Evolutionary conservation across 2,888 invertebrate species (phyloP).

Genomic region (Taphrorychus bicolor): DNA sequence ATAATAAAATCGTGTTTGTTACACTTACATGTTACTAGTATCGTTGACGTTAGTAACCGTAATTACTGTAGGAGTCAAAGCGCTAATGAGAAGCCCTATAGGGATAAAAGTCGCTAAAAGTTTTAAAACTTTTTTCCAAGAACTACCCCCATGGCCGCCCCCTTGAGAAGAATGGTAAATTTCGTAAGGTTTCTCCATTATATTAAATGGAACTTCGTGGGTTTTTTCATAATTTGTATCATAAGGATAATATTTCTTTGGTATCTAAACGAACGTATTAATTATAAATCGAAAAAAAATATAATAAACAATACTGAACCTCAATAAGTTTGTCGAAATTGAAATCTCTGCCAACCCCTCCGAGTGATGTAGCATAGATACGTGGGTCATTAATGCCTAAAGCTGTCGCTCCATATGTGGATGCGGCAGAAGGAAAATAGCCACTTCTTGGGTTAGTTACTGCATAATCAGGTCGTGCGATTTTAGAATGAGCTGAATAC

Average conservation of each 20-base stretch:
- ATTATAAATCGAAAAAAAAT: background rate
- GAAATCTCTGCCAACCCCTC: constrained; percentile 33
- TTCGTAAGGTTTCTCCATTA: constrained; percentile 42
- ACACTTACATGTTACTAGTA: constrained; percentile 46
- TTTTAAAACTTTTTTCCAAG: constrained; percentile 70
- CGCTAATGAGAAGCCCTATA: constrained; percentile 73
- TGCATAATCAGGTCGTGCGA: background rate
- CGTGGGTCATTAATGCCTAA: no score
- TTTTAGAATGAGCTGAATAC: background rate
- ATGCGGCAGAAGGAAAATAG: background rate
- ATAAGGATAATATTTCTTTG: constrained; percentile 20
- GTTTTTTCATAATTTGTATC: constrained; percentile 38
- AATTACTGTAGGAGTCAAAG: constrained; percentile 72
- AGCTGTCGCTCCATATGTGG: background rate
- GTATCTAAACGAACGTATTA: constrained; percentile 18
- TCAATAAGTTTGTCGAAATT: constrained; percentile 44
- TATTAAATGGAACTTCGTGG: constrained; percentile 40
- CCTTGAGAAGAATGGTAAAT: constrained; percentile 2
- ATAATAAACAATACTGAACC: constrained; percentile 19
- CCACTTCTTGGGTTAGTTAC: background rate
- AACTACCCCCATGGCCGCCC: constrained; percentile 46
- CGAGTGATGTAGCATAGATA: background rate
- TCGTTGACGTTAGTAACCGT: constrained; percentile 62
- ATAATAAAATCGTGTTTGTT: background rate
- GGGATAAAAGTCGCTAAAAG: constrained; percentile 74